Conservation (phyloP, 2,113 vertebrate species). For the Pyrgilauda ruficollis region DNA sequence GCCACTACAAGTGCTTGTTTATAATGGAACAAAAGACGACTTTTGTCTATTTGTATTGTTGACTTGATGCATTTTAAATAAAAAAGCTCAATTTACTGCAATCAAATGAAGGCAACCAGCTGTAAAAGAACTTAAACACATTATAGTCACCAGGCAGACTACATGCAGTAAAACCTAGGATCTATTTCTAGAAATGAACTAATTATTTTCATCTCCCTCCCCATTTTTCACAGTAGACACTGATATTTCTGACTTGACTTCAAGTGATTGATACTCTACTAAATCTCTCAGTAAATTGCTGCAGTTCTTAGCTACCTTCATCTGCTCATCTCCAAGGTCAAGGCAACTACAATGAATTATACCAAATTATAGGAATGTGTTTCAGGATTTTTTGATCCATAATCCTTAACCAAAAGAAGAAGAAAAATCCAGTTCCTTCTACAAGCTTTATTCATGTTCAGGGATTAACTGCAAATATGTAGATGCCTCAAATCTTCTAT, state of each 20-base stretch:
- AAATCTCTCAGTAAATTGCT: not conserved
- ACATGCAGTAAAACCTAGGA: not conserved
- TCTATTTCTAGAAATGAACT: not conserved
- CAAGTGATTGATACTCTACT: not conserved
- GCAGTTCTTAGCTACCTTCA: not conserved
- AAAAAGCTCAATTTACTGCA: not conserved
- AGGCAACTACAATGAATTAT: not conserved
- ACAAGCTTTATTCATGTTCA: not conserved
- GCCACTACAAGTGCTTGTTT: conserved; percentile 4
- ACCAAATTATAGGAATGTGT: not conserved
- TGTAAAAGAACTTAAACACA: not conserved
- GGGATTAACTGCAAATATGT: not conserved
- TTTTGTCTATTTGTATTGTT: not conserved
- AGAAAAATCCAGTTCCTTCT: not conserved
- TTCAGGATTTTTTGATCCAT: not conserved
- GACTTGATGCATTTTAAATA: conserved; percentile 3
- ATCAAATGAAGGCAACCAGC: not conserved
- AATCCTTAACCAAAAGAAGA: not conserved
- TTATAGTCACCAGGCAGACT: not conserved
- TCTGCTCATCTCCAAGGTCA: not conserved
- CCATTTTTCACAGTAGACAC: not conserved
- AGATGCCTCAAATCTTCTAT: not conserved
- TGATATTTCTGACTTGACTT: not conserved
- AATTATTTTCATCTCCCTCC: not conserved
- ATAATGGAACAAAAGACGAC: not conserved